A percentile compares a stretch with the other conserved stretches of the same genome.
These are phyloP conservation scores for Myoxocephalus aenaeus DNA, from an alignment of 2,797 vertebrate genomes.

Conservation along the genomic window DNA sequence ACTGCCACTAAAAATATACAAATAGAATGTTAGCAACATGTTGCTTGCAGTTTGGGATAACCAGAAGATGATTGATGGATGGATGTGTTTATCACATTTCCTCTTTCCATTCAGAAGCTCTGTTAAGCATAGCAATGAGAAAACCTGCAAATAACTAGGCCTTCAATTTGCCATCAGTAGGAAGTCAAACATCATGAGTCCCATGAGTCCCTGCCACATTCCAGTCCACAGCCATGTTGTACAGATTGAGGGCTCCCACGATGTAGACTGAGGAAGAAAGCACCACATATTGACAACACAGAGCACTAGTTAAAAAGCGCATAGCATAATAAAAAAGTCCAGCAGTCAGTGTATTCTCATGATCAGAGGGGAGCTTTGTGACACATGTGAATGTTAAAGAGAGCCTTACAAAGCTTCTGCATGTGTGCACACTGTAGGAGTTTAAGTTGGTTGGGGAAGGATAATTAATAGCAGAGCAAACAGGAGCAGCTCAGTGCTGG, in stretches of 20 bases:
- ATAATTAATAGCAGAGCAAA: slow-evolving; percentile 77
- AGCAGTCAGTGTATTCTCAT: slow-evolving; percentile 46
- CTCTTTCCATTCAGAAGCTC: neutral
- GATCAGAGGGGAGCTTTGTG: slow-evolving; percentile 27
- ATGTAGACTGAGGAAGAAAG: neutral
- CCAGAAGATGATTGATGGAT: neutral
- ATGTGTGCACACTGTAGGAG: slow-evolving; percentile 14
- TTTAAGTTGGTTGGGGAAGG: slow-evolving; percentile 51
- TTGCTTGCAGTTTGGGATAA: neutral
- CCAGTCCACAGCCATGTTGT: slow-evolving; percentile 19
- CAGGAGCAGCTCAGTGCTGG: slow-evolving; percentile 55
- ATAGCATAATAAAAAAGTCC: slow-evolving; percentile 30
- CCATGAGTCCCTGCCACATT: slow-evolving; percentile 8
- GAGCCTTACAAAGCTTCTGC: slow-evolving; percentile 32
- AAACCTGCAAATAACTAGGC: neutral
- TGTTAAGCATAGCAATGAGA: too few relatives aligned
- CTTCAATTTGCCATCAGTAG: slow-evolving; percentile 6
- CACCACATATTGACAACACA: slow-evolving; percentile 15
- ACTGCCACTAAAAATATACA: neutral
- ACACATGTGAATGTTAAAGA: slow-evolving; percentile 48
- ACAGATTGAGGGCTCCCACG: neutral
- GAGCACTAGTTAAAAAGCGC: slow-evolving; percentile 30
- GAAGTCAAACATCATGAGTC: slow-evolving; percentile 7
- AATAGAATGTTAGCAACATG: neutral
- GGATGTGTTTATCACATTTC: neutral